Evolutionary conservation across 2,888 invertebrate genomes (phyloP), one percentile per base, ranked within the genome.

Genomic region (Thera obeliscata): DNA sequence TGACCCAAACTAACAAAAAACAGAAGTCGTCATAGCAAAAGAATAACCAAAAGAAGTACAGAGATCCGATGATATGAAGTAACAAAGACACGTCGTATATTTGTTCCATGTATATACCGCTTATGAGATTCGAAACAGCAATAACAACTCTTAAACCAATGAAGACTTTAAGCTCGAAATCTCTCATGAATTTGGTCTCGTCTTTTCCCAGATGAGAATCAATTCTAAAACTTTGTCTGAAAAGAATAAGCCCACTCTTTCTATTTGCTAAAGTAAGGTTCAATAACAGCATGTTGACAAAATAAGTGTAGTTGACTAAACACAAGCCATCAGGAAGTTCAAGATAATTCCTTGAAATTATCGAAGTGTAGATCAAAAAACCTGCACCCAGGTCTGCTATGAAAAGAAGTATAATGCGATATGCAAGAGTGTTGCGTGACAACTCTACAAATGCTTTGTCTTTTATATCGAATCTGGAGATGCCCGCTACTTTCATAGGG

Each of bases 111-210:
- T 78, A 78, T 12, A 69, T 41, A 9, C 82, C 76, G 9, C 80
- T 62, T 5, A 38, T 65, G 4, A 81, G 33, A 66, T 83, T 78
- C 5, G 72, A 49, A 1, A 78, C 46, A 3, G 63, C 68, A 9
- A 84, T 67, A 0, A 75, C 46, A 5, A 72, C 2, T 3, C 71
- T 62, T n/a, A 79, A 36, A 12, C 66, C 41, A 33, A 68, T 41
- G 12, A 74, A 85, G 0, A 75, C 68, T 38, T 69, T 80, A 0
- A 76, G 66, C 2, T 76, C 74, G 2, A 81, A 70, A 3, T 80
- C 69, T 74, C 91, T 83, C 84, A 91, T 83, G 56, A 87, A 88
- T 55, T 76, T 78, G 0, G 90, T 89, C 69, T 89, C 83, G n/a
- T 82, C 70, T 1, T 77, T 72, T 9, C 89, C 89, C 0, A 91